Conservation (phyloP, 2,797 vertebrate genomes). For the Phataginus tetradactyla region DNA sequence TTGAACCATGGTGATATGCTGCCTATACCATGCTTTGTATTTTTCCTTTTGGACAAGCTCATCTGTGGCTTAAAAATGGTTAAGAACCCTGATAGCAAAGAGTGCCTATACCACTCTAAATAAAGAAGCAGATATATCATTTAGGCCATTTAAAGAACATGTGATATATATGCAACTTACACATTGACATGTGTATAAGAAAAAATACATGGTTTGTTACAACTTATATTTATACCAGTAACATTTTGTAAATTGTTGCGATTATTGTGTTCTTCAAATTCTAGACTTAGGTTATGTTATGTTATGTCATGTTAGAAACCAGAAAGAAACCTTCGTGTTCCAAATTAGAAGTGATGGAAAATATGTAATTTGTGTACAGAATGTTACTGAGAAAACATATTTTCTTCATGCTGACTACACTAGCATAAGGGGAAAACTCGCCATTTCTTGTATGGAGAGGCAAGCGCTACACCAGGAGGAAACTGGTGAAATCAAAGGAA, state of each 20-base stretch:
- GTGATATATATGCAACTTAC: neutral
- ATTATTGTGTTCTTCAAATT: constrained; percentile 7
- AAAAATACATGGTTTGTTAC: neutral
- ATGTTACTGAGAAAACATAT: constrained; percentile 23
- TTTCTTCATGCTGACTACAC: constrained; percentile 32
- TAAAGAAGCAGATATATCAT: neutral
- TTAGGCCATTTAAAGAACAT: neutral
- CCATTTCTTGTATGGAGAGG: neutral
- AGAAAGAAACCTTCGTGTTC: constrained; percentile 44
- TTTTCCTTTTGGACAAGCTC: constrained; percentile 13
- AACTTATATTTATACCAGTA: neutral
- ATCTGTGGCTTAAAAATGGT: neutral
- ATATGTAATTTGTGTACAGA: neutral
- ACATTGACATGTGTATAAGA: neutral
- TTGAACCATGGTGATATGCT: neutral
- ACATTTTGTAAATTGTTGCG: constrained; percentile 14
- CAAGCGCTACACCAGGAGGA: neutral
- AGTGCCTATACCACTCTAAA: neutral
- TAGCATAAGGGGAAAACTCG: neutral
- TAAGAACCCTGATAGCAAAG: neutral
- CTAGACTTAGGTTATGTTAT: constrained; percentile 41
- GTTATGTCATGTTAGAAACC: constrained; percentile 4
- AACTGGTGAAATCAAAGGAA: constrained; percentile 5
- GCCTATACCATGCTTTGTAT: neutral
- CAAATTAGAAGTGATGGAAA: constrained; percentile 51